A percentile compares a stretch with the other conserved stretches of the same genome.
Evolutionary conservation across 2,113 vertebrate genomes (phyloP).

Genomic region (Hypocryptadius cinnamomeus): DNA sequence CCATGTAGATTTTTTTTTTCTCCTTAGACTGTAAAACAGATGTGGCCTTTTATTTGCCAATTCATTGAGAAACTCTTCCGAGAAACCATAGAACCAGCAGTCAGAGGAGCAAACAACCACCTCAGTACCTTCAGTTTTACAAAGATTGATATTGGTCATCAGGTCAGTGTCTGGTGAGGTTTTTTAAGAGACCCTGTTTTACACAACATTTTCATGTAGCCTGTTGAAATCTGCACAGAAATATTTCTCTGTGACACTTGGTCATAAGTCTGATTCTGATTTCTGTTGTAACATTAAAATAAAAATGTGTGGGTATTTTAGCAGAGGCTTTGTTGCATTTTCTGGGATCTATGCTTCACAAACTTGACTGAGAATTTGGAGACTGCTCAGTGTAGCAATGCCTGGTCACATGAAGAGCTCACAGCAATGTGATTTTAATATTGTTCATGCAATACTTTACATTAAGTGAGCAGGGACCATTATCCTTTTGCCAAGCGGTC

Average conservation of each 20-base stretch:
- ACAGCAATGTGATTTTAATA: not conserved
- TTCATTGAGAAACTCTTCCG: conserved; percentile 95
- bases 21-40: conserved; percentile 90
- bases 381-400: not conserved
- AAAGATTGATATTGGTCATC: conserved; percentile 90
- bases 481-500: not conserved
- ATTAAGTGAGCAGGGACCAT: not conserved
- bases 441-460: not conserved
- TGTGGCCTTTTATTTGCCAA: conserved; percentile 98
- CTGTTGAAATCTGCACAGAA: not conserved
- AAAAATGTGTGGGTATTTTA: not conserved
- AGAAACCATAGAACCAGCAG: conserved; percentile 93
- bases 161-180: conserved; percentile 71
- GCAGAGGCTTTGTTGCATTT: not conserved
- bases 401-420: not conserved
- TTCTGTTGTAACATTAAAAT: not conserved
- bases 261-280: not conserved
- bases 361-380: not conserved
- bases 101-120: conserved; percentile 85
- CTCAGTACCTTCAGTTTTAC: conserved; percentile 91
- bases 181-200: not conserved
- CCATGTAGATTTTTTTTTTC: not conserved
- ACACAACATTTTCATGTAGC: not conserved
- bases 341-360: not conserved
- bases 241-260: not conserved